Percentiles rank a stretch among this genome's conserved stretches.
phyloP scores from a whole-genome alignment of 2,888 invertebrate genomes.

The Macrosoma leucophasiata region DNA sequence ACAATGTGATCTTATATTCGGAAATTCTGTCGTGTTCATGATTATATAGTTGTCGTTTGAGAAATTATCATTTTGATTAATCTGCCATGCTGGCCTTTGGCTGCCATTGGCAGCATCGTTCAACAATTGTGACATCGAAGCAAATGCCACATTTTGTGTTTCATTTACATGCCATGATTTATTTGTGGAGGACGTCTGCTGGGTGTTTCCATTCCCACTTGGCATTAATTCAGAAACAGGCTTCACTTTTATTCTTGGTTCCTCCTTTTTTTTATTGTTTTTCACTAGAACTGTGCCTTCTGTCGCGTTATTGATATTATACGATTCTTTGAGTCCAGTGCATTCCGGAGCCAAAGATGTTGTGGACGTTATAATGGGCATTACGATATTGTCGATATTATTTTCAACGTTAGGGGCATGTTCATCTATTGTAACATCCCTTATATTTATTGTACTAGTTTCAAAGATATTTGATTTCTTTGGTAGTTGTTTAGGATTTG shows the following conservation, averaged over 20 bases:
- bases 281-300: conserved; percentile 6
- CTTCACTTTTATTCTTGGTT: conserved; percentile 58
- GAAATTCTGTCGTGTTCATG: conserved; percentile 49
- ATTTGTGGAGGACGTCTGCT: no score
- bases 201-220: conserved; percentile 32
- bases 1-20: conserved; percentile 47
- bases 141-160: conserved; percentile 1
- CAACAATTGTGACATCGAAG: no score
- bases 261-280: conserved; percentile 17
- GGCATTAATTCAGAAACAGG: conserved; percentile 56
- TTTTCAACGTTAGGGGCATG: not conserved
- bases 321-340: conserved; percentile 5
- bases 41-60: conserved; percentile 30
- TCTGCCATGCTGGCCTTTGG: not conserved
- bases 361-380: conserved; percentile 55
- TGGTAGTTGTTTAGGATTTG: conserved; percentile 59
- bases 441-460: conserved; percentile 11
- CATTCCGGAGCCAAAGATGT: conserved; percentile 38
- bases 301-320: no score
- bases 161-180: conserved; percentile 10
- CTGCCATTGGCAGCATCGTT: conserved; percentile 4
- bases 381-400: conserved; percentile 4
- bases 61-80: not conserved
- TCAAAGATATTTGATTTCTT: conserved; percentile 31
- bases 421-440: conserved; percentile 6